These are phyloP conservation scores for Apis laboriosa DNA, from an alignment of 1,140 invertebrate genomes.

Conservation along the genomic window DNA sequence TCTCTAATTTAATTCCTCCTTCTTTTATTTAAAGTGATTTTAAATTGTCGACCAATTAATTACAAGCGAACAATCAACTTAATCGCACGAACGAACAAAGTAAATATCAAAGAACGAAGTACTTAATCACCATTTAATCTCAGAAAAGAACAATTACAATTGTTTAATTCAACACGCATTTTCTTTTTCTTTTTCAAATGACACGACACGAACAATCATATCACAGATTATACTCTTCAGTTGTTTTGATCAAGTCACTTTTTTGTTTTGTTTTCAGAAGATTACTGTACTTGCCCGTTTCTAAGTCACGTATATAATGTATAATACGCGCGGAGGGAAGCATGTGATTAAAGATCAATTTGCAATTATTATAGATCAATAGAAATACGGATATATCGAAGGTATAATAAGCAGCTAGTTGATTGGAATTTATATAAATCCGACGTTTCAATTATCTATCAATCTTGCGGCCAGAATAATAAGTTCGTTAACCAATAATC, in stretches of 20 bases:
- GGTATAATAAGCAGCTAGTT: conserved; percentile 2
- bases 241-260: neutral
- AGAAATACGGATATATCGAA: conserved; percentile 12
- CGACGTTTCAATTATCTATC: conserved; percentile 15
- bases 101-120: neutral
- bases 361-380: conserved; percentile 31
- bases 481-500: conserved; percentile 28
- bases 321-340: neutral
- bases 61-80: too few species aligned
- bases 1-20: too few species aligned
- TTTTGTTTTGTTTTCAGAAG: neutral
- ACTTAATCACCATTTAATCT: neutral
- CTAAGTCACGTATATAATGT: neutral
- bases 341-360: conserved; percentile 56
- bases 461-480: conserved; percentile 15
- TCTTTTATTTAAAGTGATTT: neutral
- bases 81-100: neutral
- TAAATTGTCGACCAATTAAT: neutral
- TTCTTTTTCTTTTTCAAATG: neutral
- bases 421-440: conserved; percentile 32
- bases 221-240: neutral
- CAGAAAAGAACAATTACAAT: neutral
- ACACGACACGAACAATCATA: neutral
- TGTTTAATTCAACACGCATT: neutral
- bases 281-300: neutral